Conservation (phyloP, 1,140 invertebrate species). For the Neodiprion fabricii region DNA sequence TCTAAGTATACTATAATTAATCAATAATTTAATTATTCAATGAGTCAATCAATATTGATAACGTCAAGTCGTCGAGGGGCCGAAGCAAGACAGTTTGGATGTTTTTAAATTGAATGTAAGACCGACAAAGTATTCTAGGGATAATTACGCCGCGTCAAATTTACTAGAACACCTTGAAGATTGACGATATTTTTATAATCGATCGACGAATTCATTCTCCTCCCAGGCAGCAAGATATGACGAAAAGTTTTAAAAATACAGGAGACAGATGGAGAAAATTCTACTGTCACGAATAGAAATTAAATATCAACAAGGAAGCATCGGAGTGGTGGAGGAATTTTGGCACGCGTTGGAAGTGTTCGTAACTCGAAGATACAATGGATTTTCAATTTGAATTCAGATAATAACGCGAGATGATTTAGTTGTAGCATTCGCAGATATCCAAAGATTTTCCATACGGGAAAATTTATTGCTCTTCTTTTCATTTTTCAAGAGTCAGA, state of each 20-base stretch:
- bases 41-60: too few relatives aligned
- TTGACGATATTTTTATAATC: too few relatives aligned
- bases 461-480: conserved; percentile 10
- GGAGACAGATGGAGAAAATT: not conserved
- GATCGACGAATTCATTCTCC: too few relatives aligned
- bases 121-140: too few relatives aligned
- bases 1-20: conserved; percentile 16
- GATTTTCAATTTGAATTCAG: conserved; percentile 8
- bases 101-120: too few relatives aligned
- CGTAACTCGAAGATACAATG: conserved; percentile 34
- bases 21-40: not conserved
- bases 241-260: not conserved
- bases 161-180: too few relatives aligned
- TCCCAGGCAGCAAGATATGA: not conserved
- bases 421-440: not conserved
- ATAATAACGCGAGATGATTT: too few relatives aligned
- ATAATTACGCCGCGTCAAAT: too few relatives aligned
- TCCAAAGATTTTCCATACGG: not conserved
- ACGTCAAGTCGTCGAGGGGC: too few relatives aligned
- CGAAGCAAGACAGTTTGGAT: too few relatives aligned
- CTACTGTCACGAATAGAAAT: not conserved
- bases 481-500: not conserved
- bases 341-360: conserved; percentile 51
- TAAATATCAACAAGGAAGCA: conserved; percentile 24
- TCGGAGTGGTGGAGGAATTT: conserved; percentile 23